phyloP scores from a whole-genome alignment of 2,888 invertebrate genomes.

The Pollenia amentaria region DNA sequence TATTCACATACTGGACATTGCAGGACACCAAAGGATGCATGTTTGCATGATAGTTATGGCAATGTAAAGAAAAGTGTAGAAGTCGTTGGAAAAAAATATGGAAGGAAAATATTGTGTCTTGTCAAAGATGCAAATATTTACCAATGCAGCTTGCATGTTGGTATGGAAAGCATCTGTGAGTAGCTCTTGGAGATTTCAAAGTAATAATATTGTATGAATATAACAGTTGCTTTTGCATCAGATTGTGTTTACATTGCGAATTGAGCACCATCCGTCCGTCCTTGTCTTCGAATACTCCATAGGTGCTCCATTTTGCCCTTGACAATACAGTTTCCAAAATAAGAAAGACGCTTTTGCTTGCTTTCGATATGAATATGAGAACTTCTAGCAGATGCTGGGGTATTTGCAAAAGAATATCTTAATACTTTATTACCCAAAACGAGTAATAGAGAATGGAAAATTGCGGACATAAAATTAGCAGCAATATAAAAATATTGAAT shows the following conservation, averaged over 20 bases:
- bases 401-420: slow-evolving; percentile 13
- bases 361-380: slow-evolving; percentile 23
- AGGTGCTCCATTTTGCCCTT: slow-evolving; percentile 42
- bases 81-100: slow-evolving; percentile 8
- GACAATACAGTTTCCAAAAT: slow-evolving; percentile 23
- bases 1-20: slow-evolving; percentile 60
- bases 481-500: background rate
- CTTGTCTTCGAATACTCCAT: slow-evolving; percentile 25
- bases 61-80: slow-evolving; percentile 17
- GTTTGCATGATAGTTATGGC: slow-evolving; percentile 15
- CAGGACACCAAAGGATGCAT: slow-evolving; percentile 20
- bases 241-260: slow-evolving; percentile 47
- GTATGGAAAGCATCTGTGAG: background rate
- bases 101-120: slow-evolving; percentile 51
- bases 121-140: slow-evolving; percentile 73
- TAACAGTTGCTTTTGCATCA: slow-evolving; percentile 48
- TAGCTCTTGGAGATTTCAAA: slow-evolving; percentile 24
- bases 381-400: background rate
- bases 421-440: slow-evolving; percentile 32
- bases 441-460: background rate
- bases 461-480: slow-evolving; percentile 6
- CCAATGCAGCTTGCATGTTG: slow-evolving; percentile 25
- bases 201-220: slow-evolving; percentile 55
- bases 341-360: slow-evolving; percentile 26
- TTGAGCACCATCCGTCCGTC: slow-evolving; percentile 47